These are phyloP conservation scores for Marcusenius ussheri DNA, from an alignment of 2,113 vertebrate genomes.

Conservation along the genomic window DNA sequence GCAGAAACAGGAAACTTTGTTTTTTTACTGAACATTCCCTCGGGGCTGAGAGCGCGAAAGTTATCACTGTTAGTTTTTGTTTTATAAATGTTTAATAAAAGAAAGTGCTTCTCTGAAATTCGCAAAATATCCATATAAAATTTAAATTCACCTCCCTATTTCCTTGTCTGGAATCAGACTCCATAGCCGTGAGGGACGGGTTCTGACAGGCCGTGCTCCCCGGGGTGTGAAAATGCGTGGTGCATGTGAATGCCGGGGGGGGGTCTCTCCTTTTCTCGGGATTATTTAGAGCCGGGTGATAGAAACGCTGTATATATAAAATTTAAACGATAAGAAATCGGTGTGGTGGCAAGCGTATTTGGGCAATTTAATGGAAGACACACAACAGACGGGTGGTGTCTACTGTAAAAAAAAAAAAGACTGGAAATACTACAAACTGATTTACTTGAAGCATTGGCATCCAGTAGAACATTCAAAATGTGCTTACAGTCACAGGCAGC, in stretches of 20 bases:
- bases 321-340: neutral
- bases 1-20: neutral
- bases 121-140: neutral
- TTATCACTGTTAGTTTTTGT: neutral
- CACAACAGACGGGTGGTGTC: neutral
- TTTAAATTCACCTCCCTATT: neutral
- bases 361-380: neutral
- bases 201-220: neutral
- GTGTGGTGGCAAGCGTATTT: neutral
- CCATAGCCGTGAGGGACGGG: neutral
- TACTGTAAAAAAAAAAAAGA: neutral
- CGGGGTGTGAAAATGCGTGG: neutral
- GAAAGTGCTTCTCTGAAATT: neutral
- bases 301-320: neutral
- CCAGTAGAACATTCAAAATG: neutral
- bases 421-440: neutral
- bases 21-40: neutral
- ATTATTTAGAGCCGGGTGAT: neutral
- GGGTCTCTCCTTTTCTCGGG: neutral
- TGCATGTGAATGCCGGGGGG: neutral
- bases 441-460: neutral
- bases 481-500: neutral
- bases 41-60: neutral
- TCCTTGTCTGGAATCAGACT: neutral
- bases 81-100: neutral